Conservation (phyloP, 2,797 vertebrate genomes). For the Sebastes minor region DNA sequence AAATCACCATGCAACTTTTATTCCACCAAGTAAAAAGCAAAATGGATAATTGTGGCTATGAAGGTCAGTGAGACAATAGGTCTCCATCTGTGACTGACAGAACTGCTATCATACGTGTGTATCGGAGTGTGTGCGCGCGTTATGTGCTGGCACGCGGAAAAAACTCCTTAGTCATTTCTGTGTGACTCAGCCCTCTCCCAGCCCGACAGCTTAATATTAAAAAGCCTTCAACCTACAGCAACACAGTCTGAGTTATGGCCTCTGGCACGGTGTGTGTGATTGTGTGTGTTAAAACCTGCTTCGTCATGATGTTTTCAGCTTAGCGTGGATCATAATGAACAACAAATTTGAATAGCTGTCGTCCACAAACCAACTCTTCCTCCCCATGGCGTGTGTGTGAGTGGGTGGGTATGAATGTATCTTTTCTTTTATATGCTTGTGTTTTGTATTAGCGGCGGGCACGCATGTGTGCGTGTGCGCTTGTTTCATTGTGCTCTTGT, state of each 20-base stretch:
- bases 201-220: conserved; percentile 68
- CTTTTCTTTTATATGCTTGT: conserved; percentile 23
- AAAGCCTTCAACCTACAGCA: conserved; percentile 61
- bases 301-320: conserved; percentile 67
- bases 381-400: neutral
- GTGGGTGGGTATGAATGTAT: conserved; percentile 11
- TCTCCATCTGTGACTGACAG: conserved; percentile 40
- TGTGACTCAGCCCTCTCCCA: conserved; percentile 55
- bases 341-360: conserved; percentile 64
- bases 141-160: conserved; percentile 17
- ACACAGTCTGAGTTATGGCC: conserved; percentile 55
- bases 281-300: conserved; percentile 61
- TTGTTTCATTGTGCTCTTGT: conserved; percentile 14
- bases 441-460: conserved; percentile 15
- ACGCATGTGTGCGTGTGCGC: neutral
- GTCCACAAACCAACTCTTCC: conserved; percentile 41
- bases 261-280: conserved; percentile 19
- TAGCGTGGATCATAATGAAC: conserved; percentile 63
- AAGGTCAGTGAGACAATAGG: conserved; percentile 49
- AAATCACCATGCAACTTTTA: conserved; percentile 36
- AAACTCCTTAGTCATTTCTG: conserved; percentile 61
- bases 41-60: conserved; percentile 8
- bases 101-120: conserved; percentile 1
- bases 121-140: neutral
- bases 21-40: conserved; percentile 23